Base-by-base conservation (phyloP, 2,797 vertebrate species). In the Lindbergichthys nudifrons region DNA sequence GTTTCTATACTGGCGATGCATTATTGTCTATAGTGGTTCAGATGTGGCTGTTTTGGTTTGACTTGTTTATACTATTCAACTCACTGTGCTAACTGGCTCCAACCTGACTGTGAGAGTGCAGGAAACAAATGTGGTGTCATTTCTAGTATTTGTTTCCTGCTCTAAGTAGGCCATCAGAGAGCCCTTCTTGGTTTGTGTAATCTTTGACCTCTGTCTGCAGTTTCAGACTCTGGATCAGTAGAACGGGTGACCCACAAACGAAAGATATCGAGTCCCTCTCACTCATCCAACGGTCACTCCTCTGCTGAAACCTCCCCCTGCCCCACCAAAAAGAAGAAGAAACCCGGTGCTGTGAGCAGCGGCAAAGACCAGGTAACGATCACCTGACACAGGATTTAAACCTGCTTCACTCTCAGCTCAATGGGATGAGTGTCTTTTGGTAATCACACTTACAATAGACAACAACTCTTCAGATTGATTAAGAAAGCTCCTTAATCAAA, bases 291-390 rank as follows among this genome's bases (percentile, higher is more conserved):
- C 60, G 97, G 97, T 67, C 97, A 98, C 86, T 98, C 97, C 1
- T 96, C 98, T 10, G 95, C 97, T 78, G 98, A 99, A 87, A 89
- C 95, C 3, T 97, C 97, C 11, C 94, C 96, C 16, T 97, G 96
- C 74, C 97, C 97, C 16, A 89, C 96, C 78, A 99, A 97, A 94
- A 99, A 98, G 96, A 99, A 99, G 95, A 99, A 98, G 94, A 99
- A 98, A 93, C 98, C 97, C 12, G 97, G 98, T 77, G 94, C 97
- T 65, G 92, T 98, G 73, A 94, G 96, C 92, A 96, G 92, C 94
- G 97, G 90, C 92, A 99, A 99, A 94, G 98, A 99, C 70, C 98
- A 99, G 98, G 98, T 99, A 92, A 67, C 26, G n/a, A 11, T 41
- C 46, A 52, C 4, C 18, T 6, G 43, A 42, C 56, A 39, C 46